Base-by-base conservation (phyloP, 2,113 vertebrate species). In the Cyphomyrus plagiostoma region DNA sequence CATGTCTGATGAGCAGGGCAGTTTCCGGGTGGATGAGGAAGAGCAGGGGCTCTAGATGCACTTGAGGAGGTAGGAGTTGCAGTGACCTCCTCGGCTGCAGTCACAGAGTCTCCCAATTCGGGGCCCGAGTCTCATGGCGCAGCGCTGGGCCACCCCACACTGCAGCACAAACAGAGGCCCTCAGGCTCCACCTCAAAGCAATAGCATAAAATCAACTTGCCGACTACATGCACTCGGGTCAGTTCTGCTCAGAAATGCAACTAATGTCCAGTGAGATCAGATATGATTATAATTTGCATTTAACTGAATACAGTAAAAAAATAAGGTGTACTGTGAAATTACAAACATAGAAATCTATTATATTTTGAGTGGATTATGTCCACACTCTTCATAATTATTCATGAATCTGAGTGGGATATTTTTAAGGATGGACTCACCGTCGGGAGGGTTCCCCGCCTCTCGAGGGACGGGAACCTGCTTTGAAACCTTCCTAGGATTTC, bases 71-170 rank as follows among this genome's bases (percentile, higher is more conserved):
- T 95, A 96, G 3, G 95, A 95, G 94, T 97, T 96, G 91, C 96
- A 96, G 92, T 93, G 95, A 15, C 93, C 93, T 88, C 95, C 94
- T 90, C 94, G 84, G 66, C 94, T 91, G 53, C 96, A 96, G 93
- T 96, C 95, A n/a, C 96, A 97, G n/a, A 96, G 94, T 90, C 95
- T 95, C 90, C 96, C 96, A 70, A 96, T 96, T 89, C 95, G 94
- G 15, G 96, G 94, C 3, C 96, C 96, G 4, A 94, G 94, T 92
- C 93, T 96, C 95, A 96, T 93, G 50, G 96, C 95, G 80, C 96
- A 97, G 11, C 95, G 94, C 87, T 95, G 93, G 0, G 96, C 95
- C 89, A 95, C 92, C 62, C 93, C 93, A 39, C 95, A 96, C 95
- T 96, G 91, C 66, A 17, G 8, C n/a, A 10, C 21, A 46, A 2